Evolutionary conservation across 2,797 vertebrate species (phyloP), one percentile per base, ranked within the genome.

Genomic region (Sciurus carolinensis): DNA sequence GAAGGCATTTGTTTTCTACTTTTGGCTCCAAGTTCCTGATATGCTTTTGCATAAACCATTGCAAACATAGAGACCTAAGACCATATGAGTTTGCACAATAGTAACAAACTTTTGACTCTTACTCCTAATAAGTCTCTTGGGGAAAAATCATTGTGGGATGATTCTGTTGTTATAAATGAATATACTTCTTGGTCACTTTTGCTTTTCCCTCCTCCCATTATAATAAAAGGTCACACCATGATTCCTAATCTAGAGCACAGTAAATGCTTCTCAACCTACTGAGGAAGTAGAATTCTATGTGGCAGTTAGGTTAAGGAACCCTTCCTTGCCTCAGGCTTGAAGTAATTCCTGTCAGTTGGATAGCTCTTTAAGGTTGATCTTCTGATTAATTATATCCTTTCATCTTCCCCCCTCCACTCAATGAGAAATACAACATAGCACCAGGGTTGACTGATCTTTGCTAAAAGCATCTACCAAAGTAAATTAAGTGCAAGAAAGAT

Each of bases 401-500:
- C 90, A 91, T 93, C 89, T 87, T 84, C 94, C 59, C 87, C 47
- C 92, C 42, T 57, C 47, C 57, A 88, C 39, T 88, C 75, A 64
- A 0, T 1, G 76, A 92, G 59, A 89, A 22, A 33, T 7, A 18
- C 7, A 44, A 75, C 39, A 24, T 0, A 67, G 88, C 52, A 86
- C 91, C 94, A 89, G 66, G 66, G 71, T 81, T 20, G 5, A 95
- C 39, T 15, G 54, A 86, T 85, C 72, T 84, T 17, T 59, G 76
- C n/a, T 87, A 80, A 92, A 95, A 81, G 9, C 62, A 77, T 42
- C 88, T 87, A 76, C 82, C 86, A 89, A 88, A 95, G 82, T 79
- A 91, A 95, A 95, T 91, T 92, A 92, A 89, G 76, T n/a, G 17
- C 30, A 90, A 91, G 90, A 83, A 90, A 79, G 71, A 86, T 3